Conservation (phyloP, 2,113 vertebrate species). For the Sapayoa aenigma region DNA sequence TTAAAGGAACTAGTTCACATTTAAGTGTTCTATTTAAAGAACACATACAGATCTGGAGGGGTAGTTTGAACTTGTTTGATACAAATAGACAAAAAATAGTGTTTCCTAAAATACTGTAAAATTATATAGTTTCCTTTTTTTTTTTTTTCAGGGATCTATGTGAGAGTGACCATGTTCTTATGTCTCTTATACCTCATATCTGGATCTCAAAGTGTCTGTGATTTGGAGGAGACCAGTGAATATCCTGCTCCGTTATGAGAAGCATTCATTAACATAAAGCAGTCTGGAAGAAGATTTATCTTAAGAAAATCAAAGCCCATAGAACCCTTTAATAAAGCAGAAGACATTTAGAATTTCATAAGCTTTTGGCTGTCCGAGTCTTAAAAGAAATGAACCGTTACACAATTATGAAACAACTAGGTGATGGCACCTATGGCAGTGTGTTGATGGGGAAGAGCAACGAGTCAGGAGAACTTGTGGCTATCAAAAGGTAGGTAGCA, state of each 20-base stretch:
- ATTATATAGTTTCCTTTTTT: not conserved
- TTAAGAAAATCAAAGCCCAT: not conserved
- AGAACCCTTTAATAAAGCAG: not conserved
- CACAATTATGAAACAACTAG: constrained; percentile 90
- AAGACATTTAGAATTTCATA: not conserved
- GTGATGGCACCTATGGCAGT: constrained; percentile 95
- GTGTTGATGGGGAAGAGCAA: constrained; percentile 96
- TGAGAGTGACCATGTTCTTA: constrained; percentile 47
- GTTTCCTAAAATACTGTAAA: not conserved
- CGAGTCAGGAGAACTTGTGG: constrained; percentile 94
- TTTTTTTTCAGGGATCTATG: not conserved
- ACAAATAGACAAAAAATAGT: not conserved
- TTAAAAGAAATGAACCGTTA: constrained; percentile 91
- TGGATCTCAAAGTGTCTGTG: constrained; percentile 12
- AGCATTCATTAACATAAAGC: not conserved
- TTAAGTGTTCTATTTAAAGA: not conserved
- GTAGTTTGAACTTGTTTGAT: not conserved
- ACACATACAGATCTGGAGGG: not conserved
- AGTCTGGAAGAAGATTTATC: not conserved
- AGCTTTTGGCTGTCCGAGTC: not conserved
- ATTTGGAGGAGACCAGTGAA: not conserved
- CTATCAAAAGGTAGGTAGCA: constrained; percentile 88
- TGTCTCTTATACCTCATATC: not conserved
- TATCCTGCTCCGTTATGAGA: constrained; percentile 26
- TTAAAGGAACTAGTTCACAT: not conserved